Conservation (phyloP, 2,888 invertebrate species). For the Lasioglossum marginatum region DNA sequence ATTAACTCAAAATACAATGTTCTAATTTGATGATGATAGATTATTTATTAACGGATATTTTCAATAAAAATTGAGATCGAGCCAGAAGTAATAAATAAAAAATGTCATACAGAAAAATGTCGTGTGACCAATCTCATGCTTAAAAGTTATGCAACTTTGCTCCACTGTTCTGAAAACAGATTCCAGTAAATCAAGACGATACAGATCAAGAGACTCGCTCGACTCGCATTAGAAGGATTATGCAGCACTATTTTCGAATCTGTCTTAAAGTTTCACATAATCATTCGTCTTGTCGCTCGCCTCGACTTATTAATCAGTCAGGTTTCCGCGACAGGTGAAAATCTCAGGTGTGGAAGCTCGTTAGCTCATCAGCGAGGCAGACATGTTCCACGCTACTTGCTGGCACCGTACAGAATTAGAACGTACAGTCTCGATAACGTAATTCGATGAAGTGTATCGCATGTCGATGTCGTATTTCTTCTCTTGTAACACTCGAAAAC, state of each 20-base stretch:
- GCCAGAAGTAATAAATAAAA: background rate
- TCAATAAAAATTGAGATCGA: background rate
- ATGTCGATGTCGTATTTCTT: constrained; percentile 53
- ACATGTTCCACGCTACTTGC: constrained; percentile 18
- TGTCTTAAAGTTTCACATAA: background rate
- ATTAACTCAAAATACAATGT: background rate
- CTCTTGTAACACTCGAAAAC: constrained; percentile 49
- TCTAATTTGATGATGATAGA: background rate
- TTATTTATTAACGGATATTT: background rate
- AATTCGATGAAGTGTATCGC: constrained; percentile 61
- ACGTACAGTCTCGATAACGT: constrained; percentile 38
- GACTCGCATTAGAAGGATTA: background rate
- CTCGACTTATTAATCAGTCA: constrained; percentile 14
- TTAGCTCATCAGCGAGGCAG: constrained; percentile 6
- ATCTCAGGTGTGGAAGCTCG: constrained; percentile 13
- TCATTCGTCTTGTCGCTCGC: background rate
- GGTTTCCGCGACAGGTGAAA: constrained; percentile 30
- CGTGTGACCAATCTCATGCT: background rate
- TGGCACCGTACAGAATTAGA: constrained; percentile 28
- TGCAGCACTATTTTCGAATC: background rate
- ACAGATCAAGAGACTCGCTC: background rate
- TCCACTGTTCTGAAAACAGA: background rate
- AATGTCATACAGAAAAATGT: background rate
- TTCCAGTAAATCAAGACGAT: background rate
- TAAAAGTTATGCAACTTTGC: background rate